These are phyloP conservation scores for Drosophila azteca DNA, from an alignment of 1,140 invertebrate species.

Conservation along the genomic window DNA sequence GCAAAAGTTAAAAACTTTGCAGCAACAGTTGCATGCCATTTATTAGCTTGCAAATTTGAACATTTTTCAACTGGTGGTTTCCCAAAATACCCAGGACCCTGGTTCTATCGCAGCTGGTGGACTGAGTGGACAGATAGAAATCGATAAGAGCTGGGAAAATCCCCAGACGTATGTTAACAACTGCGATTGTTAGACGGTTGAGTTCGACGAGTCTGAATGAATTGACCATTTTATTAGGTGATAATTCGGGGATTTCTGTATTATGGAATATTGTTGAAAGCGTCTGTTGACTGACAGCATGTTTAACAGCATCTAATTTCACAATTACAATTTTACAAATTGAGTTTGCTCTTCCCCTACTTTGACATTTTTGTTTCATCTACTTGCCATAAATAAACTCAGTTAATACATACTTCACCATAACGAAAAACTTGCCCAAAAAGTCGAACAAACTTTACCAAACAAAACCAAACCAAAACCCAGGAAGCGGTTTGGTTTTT, in stretches of 20 bases:
- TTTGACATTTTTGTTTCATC: not conserved
- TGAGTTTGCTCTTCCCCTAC: not conserved
- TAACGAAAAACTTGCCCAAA: no score
- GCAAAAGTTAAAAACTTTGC: constrained; percentile 49
- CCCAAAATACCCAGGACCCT: not conserved
- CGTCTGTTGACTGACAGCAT: no score
- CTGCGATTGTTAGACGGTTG: not conserved
- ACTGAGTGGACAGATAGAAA: constrained; percentile 42
- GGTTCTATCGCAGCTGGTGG: constrained; percentile 23
- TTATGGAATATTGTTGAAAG: not conserved
- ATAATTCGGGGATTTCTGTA: no score
- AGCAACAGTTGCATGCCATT: constrained; percentile 48
- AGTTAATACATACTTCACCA: no score
- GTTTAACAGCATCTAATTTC: no score
- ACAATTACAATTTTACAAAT: no score
- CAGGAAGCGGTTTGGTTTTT: no score
- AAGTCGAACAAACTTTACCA: no score
- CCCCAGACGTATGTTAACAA: constrained; percentile 25
- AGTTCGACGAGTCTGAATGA: no score
- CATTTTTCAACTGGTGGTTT: constrained; percentile 59
- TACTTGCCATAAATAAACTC: not conserved
- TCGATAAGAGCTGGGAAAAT: constrained; percentile 19
- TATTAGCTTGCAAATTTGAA: constrained; percentile 72
- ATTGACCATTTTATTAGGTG: not conserved
- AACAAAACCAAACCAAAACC: no score